Conservation (phyloP, 1,140 invertebrate species). For the Aethina tumida region DNA sequence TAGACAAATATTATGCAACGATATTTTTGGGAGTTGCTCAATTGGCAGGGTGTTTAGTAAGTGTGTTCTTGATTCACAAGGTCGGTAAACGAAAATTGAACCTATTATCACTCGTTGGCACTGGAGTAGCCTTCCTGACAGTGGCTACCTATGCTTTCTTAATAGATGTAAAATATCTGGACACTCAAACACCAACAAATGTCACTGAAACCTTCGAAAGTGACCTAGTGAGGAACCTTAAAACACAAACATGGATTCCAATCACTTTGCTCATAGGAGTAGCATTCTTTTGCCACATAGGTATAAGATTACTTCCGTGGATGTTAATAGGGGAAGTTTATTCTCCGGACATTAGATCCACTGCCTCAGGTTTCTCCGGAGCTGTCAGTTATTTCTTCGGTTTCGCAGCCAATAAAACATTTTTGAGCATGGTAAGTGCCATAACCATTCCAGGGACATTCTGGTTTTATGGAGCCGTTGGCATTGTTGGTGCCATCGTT, state of each 20-base stretch:
- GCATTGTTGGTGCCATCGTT: constrained; percentile 50
- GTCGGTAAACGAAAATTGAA: constrained; percentile 57
- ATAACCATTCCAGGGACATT: constrained; percentile 58
- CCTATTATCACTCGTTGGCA: constrained; percentile 51
- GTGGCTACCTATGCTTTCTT: constrained; percentile 44
- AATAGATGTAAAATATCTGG: constrained; percentile 19
- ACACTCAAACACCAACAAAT: constrained; percentile 51
- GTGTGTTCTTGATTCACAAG: constrained; percentile 54
- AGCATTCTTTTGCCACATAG: constrained; percentile 58
- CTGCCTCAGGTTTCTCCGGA: constrained; percentile 56
- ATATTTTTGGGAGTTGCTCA: constrained; percentile 56
- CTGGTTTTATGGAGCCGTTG: constrained; percentile 48
- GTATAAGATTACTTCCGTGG: constrained; percentile 64
- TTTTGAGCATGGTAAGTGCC: constrained; percentile 49
- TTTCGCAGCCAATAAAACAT: constrained; percentile 62
- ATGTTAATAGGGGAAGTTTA: constrained; percentile 65
- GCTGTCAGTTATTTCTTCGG: constrained; percentile 60
- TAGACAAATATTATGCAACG: constrained; percentile 62
- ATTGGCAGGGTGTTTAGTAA: constrained; percentile 51
- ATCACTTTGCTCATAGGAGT: constrained; percentile 50
- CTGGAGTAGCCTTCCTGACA: constrained; percentile 48
- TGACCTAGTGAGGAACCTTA: neutral
- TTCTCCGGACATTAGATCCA: constrained; percentile 51
- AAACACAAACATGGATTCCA: constrained; percentile 53
- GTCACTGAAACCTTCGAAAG: constrained; percentile 16